A percentile compares a stretch with the other conserved stretches of the same genome.
These are phyloP conservation scores for Smutsia temminckii DNA, from an alignment of 2,797 vertebrate genomes.

Conservation along the genomic window DNA sequence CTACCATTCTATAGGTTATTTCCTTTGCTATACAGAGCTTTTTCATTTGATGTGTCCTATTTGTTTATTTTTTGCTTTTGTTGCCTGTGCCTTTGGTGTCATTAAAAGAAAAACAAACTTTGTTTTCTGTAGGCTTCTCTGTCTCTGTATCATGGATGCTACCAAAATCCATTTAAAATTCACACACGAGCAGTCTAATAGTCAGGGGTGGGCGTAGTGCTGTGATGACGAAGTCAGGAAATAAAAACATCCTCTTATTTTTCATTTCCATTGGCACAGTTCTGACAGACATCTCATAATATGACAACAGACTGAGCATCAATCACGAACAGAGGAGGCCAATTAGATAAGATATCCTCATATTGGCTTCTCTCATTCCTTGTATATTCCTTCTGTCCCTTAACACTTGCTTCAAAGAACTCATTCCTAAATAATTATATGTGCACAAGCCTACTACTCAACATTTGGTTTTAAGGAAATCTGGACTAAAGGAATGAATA, in stretches of 20 bases:
- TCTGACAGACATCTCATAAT: neutral
- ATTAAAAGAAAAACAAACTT: neutral
- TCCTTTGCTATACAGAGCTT: too few species aligned
- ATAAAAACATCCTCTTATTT: neutral
- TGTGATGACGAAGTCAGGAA: neutral
- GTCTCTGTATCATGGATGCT: neutral
- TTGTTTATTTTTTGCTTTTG: too few species aligned
- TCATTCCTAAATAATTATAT: neutral
- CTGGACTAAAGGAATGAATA: neutral
- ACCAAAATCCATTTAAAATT: neutral
- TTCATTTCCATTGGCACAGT: neutral
- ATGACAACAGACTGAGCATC: neutral
- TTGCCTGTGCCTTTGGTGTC: neutral
- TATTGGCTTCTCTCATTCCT: neutral
- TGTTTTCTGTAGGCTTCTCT: neutral
- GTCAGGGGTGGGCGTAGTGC: accelerated
- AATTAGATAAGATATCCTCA: neutral
- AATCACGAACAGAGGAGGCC: neutral
- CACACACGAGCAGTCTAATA: neutral
- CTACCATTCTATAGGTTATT: too few species aligned
- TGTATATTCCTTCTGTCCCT: neutral
- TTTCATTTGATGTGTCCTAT: too few species aligned
- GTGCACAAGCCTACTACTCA: neutral
- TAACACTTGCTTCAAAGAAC: neutral
- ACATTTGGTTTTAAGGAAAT: neutral